Evolutionary conservation across 2,888 invertebrate genomes (phyloP).

Genomic region (Ormyrus pomaceus): DNA sequence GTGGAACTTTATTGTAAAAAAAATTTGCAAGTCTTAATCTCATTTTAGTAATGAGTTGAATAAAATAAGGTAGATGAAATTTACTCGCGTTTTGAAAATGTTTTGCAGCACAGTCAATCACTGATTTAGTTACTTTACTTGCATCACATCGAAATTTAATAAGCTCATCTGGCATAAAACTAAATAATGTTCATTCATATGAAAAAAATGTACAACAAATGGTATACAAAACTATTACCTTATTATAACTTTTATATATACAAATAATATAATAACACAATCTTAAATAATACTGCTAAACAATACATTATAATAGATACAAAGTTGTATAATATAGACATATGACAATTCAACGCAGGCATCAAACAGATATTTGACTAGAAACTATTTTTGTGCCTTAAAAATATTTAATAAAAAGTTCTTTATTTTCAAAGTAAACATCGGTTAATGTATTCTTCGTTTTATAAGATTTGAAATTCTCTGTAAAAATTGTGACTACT

Average conservation of each 20-base stretch:
- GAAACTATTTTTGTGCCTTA: slow-evolving; percentile 62
- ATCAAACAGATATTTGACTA: slow-evolving; percentile 64
- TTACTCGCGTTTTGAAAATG: slow-evolving; percentile 33
- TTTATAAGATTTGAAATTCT: too few relatives aligned
- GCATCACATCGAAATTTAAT: slow-evolving; percentile 30
- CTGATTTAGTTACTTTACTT: slow-evolving; percentile 31
- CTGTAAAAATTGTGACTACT: too few relatives aligned
- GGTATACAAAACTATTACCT: slow-evolving; percentile 61
- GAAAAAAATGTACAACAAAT: slow-evolving; percentile 64
- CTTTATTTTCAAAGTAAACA: slow-evolving; percentile 15
- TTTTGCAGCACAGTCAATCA: slow-evolving; percentile 49
- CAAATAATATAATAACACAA: slow-evolving; percentile 60
- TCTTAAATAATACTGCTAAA: slow-evolving; percentile 62
- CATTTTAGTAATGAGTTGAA: slow-evolving; percentile 57
- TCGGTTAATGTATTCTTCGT: too few relatives aligned
- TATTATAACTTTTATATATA: slow-evolving; percentile 60
- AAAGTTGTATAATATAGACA: slow-evolving; percentile 12
- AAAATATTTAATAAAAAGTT: slow-evolving; percentile 2
- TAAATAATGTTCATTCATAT: slow-evolving; percentile 35
- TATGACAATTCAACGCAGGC: slow-evolving; percentile 49
- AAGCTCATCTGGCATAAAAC: neutral
- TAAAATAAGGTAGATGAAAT: slow-evolving; percentile 37
- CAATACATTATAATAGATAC: slow-evolving; percentile 56
- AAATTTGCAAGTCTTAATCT: slow-evolving; percentile 59
- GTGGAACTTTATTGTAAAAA: slow-evolving; percentile 37